Evolutionary conservation across 2,888 invertebrate species (phyloP).

Genomic region (Ornithoptera alexandrae): DNA sequence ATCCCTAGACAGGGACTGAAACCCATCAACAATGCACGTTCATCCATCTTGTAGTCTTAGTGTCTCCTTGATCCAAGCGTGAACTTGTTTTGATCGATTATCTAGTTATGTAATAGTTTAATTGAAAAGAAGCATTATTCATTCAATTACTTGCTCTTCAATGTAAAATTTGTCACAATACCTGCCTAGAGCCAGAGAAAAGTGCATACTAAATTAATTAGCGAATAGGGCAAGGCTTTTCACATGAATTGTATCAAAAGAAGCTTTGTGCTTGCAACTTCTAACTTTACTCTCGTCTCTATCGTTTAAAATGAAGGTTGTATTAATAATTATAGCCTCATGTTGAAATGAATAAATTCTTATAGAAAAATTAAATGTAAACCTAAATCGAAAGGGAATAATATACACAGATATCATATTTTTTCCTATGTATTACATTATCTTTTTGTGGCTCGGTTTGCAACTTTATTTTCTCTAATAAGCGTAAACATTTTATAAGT

Average conservation of each 20-base stretch:
- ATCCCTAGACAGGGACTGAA: neutral
- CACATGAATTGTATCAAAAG: conserved; percentile 59
- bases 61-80: conserved; percentile 43
- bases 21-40: conserved; percentile 33
- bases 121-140: neutral
- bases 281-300: conserved; percentile 17
- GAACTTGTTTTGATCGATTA: conserved; percentile 44
- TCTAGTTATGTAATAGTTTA: neutral
- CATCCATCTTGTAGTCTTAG: conserved; percentile 53
- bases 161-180: conserved; percentile 20
- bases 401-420: neutral
- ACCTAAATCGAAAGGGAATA: neutral
- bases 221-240: conserved; percentile 55
- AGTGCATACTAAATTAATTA: conserved; percentile 60
- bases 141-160: neutral
- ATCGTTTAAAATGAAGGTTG: neutral
- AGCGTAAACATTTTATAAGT: neutral
- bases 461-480: neutral
- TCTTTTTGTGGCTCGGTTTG: too few species aligned
- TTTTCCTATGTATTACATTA: neutral
- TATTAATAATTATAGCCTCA: too few species aligned
- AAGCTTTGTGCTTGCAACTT: conserved; percentile 34
- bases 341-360: too few species aligned
- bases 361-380: too few species aligned
- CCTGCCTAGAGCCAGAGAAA: conserved; percentile 45